These are phyloP conservation scores for Magallana nippona DNA, from an alignment of 2,888 invertebrate genomes.

Conservation along the genomic window DNA sequence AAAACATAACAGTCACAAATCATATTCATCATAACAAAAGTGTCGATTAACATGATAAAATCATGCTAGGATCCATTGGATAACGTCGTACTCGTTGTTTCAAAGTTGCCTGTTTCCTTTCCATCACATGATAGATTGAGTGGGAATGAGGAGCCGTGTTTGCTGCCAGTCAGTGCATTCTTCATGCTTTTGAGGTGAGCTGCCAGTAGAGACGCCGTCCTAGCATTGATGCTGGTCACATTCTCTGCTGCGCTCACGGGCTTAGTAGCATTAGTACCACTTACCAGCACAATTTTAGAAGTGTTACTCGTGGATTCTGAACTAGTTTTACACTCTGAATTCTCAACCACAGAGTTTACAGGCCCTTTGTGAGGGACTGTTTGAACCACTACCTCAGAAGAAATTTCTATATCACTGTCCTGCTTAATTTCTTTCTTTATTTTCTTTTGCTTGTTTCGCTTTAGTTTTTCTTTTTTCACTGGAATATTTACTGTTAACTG, in stretches of 20 bases:
- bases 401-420: neutral
- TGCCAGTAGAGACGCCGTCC: constrained; percentile 20
- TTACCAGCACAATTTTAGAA: neutral
- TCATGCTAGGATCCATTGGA: constrained; percentile 9
- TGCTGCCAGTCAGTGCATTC: neutral
- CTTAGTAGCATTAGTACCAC: neutral
- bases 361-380: neutral
- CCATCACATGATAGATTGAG: neutral
- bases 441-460: constrained; percentile 21
- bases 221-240: constrained; percentile 32
- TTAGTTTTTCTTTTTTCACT: constrained; percentile 15
- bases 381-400: neutral
- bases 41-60: neutral
- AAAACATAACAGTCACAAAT: too few relatives aligned
- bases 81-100: neutral
- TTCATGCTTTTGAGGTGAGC: constrained; percentile 18
- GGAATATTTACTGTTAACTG: neutral
- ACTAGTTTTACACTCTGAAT: neutral
- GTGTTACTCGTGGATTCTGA: neutral
- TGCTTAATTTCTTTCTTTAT: neutral
- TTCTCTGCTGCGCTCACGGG: neutral
- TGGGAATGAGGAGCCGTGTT: neutral
- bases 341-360: neutral
- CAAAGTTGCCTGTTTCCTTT: neutral
- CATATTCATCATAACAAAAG: too few relatives aligned